Evolutionary conservation across 2,888 invertebrate genomes (phyloP).

Genomic region (Argynnis bischoffii): DNA sequence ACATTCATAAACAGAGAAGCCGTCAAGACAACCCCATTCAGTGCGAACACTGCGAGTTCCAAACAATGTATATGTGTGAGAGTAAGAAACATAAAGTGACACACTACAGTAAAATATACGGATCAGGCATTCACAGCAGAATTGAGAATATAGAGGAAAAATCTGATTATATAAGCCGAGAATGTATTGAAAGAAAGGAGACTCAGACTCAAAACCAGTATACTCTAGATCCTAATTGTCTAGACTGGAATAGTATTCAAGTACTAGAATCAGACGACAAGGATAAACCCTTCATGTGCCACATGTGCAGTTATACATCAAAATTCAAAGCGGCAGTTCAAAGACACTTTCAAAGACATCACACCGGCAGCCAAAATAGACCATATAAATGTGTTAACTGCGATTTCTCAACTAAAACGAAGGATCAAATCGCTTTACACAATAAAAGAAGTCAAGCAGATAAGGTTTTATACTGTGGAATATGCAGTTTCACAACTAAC

Average conservation of each 20-base stretch:
- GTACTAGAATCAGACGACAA: slow-evolving; percentile 54
- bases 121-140: slow-evolving; percentile 22
- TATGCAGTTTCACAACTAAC: slow-evolving; percentile 52
- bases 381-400: slow-evolving; percentile 67
- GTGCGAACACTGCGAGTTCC: slow-evolving; percentile 56
- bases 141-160: slow-evolving; percentile 21
- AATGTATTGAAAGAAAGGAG: slow-evolving; percentile 28
- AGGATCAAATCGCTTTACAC: slow-evolving; percentile 65
- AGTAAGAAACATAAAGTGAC: slow-evolving; percentile 56
- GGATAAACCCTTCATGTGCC: slow-evolving; percentile 59
- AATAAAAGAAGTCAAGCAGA: slow-evolving; percentile 59
- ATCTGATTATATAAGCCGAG: slow-evolving; percentile 21
- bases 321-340: slow-evolving; percentile 66
- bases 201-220: slow-evolving; percentile 48
- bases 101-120: slow-evolving; percentile 44
- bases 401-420: slow-evolving; percentile 67
- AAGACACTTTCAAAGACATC: slow-evolving; percentile 64
- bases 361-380: slow-evolving; percentile 54
- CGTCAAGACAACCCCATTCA: slow-evolving; percentile 47
- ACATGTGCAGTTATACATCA: slow-evolving; percentile 56
- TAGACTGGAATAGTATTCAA: slow-evolving; percentile 61
- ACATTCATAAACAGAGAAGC: slow-evolving; percentile 58
- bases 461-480: slow-evolving; percentile 44
- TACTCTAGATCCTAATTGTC: slow-evolving; percentile 50
- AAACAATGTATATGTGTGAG: slow-evolving; percentile 58